A percentile compares a stretch with the other conserved stretches of the same genome.
These are phyloP conservation scores for Onychomys arenicola DNA, from an alignment of 2,797 vertebrate species.

Conservation along the genomic window DNA sequence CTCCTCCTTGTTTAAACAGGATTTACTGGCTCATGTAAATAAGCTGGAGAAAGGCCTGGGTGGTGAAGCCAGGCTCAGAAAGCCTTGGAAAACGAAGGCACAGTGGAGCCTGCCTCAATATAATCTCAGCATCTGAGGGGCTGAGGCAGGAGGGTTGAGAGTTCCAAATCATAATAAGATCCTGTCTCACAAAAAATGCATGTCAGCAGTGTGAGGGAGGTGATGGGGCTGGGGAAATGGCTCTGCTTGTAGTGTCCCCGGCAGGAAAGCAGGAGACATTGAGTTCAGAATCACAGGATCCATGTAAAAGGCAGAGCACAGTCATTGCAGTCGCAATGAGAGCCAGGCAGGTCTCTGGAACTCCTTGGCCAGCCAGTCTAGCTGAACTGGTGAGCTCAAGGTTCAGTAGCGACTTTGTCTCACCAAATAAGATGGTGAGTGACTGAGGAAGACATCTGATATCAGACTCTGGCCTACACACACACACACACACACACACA, in stretches of 20 bases:
- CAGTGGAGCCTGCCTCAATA: neutral
- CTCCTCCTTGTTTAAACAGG: slow-evolving; percentile 56
- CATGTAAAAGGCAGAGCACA: neutral
- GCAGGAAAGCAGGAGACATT: neutral
- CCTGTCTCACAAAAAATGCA: neutral
- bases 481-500: neutral
- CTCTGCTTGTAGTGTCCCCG: neutral
- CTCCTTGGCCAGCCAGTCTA: neutral
- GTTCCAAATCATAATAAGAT: neutral
- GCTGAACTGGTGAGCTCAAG: neutral
- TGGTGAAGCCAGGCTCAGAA: neutral
- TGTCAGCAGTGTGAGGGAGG: no score
- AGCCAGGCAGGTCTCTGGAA: neutral
- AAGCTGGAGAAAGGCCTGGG: neutral
- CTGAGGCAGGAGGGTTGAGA: neutral
- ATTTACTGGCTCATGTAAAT: neutral
- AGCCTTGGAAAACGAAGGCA: slow-evolving; percentile 27
- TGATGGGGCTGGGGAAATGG: neutral
- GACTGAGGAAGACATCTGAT: neutral
- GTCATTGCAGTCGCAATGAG: no score
- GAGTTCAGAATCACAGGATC: neutral
- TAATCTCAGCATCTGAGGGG: neutral
- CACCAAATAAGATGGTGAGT: neutral
- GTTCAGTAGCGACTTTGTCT: neutral
- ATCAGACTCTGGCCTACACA: neutral